Evolutionary conservation across 2,113 vertebrate genomes (phyloP).

Genomic region (Lamprotornis superbus): DNA sequence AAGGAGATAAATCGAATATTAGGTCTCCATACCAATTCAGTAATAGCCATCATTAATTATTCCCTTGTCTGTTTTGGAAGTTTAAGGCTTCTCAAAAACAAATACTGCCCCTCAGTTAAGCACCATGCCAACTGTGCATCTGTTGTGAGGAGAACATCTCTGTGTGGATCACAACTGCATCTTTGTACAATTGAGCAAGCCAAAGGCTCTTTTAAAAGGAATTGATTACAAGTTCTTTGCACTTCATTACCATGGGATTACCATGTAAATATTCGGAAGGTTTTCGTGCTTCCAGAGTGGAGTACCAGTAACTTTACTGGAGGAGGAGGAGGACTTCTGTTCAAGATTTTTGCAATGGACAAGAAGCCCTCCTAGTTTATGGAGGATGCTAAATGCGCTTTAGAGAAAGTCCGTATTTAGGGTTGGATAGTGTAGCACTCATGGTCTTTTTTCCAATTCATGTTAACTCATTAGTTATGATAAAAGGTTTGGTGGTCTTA

Average conservation of each 20-base stretch:
- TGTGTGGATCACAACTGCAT: background rate
- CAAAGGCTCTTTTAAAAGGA: background rate
- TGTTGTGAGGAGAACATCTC: background rate
- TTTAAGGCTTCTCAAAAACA: background rate
- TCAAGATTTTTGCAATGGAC: background rate
- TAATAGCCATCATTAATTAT: background rate
- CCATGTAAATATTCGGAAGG: background rate
- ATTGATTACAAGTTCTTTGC: background rate
- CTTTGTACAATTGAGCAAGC: background rate
- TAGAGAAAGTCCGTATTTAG: background rate
- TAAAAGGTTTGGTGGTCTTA: background rate
- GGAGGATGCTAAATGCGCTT: background rate
- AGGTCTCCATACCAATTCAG: background rate
- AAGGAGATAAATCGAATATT: background rate
- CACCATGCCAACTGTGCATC: background rate
- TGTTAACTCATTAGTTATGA: background rate
- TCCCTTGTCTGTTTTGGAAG: background rate
- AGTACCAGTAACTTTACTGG: background rate
- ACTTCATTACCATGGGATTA: background rate
- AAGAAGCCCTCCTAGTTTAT: background rate
- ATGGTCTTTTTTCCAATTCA: background rate
- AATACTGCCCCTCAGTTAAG: fast-evolving
- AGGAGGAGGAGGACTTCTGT: background rate
- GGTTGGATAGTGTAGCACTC: background rate
- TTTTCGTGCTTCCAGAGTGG: background rate